A percentile compares a stretch with the other conserved stretches of the same genome.
Conservation (phyloP, 2,113 vertebrate genomes). For the Atrichornis clamosus region DNA sequence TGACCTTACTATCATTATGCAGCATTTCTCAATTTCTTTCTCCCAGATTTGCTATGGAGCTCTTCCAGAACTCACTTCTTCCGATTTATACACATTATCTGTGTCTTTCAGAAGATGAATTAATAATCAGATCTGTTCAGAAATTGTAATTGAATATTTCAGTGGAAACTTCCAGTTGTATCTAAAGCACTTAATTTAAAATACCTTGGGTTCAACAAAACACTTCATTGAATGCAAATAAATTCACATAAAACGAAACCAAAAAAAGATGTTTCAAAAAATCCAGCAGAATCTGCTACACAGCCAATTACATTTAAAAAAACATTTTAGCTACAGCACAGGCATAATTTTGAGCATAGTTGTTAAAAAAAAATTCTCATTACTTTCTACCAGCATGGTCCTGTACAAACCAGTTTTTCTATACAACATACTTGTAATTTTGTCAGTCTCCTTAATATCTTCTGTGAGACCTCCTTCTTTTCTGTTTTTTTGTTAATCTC, state of each 20-base stretch:
- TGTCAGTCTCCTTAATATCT: neutral
- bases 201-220: neutral
- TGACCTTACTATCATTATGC: neutral
- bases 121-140: neutral
- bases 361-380: neutral
- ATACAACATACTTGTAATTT: neutral
- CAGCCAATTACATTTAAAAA: neutral
- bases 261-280: neutral
- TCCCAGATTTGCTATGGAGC: neutral
- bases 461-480: neutral
- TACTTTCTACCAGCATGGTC: neutral
- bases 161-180: neutral
- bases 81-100: neutral
- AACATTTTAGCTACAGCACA: neutral
- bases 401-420: neutral
- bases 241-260: neutral
- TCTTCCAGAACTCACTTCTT: neutral
- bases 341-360: neutral
- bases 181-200: neutral
- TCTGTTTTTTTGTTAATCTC: neutral
- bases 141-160: neutral
- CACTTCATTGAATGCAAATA: neutral
- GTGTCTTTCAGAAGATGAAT: neutral
- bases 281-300: neutral
- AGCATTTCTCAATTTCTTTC: neutral